Base-by-base conservation (phyloP, 1,140 invertebrate genomes). In the Planococcus citri region DNA sequence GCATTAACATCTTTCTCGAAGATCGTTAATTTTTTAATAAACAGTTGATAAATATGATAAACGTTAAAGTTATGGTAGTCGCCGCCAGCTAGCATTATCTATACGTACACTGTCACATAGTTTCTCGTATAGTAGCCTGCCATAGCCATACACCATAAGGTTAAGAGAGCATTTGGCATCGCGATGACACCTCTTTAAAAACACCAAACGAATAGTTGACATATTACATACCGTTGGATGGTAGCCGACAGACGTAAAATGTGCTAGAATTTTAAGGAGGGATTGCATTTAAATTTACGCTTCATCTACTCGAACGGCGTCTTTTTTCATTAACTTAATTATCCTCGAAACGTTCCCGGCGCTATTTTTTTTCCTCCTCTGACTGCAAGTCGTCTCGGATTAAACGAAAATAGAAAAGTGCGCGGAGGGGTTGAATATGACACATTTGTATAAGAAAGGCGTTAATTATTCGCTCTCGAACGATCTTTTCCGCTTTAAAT, bases 311-410 rank as follows among this genome's bases (percentile, higher is more conserved):
- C 41, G 17, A 51, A 51, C n/a, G 41, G 6, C 41, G 41, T 51
- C 41, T 51, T 51, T 51, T 51, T 51, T 51, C 41, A 51, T 51
- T 51, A 51, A 51, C 41, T 51, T 51, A 51, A 51, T 51, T 51
- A 51, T 20, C 41, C 41, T 51, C 41, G 41, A 51, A 51, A 51
- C 41, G 41, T 51, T n/a, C 2, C 41, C 14, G 33, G 33, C 33
- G 33, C 33, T 37, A 37, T 14, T 37, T 37, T 14, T 51, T 9
- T 51, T 51, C 17, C 17, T 51, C 3, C 17, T 3, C 41, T n/a
- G 17, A 51, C 29, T 33, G 41, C 2, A 51, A 14, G 10, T 51
- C 41, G 41, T 51, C 12, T 51, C n/a, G 41, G 41, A 20, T 51
- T 51, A 51, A 51, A 51, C 41, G 41, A 20, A 51, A 51, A 51